Base-by-base conservation (phyloP, 2,888 invertebrate species). In the Melinaea marsaeus region DNA sequence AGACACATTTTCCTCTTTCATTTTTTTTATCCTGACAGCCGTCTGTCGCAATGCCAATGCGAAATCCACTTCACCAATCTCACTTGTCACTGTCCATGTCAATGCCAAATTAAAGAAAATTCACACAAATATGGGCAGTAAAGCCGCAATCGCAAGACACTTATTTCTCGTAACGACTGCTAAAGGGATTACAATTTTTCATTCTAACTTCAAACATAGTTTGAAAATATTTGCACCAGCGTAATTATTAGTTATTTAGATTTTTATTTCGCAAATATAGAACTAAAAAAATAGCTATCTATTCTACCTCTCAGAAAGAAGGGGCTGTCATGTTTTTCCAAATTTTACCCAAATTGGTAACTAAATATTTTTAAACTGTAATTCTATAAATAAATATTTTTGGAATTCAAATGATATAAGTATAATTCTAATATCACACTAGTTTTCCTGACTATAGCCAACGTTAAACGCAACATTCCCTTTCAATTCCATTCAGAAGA, bases 51-150 rank as follows among this genome's bases (percentile, higher is more conserved):
- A 76, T 75, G 83, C 84, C 83, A 80, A 78, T 76, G 78, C 78
- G 79, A 77, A 79, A 75, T 9, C 3, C 42, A 75, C 74, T 67
- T 65, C 71, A 69, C 74, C 78, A 71, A 73, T 74, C 78, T 77
- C 78, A 75, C 80, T 83, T 81, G 83, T 86, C 85, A 81, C 77
- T 77, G 78, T 79, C 77, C 72, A 70, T 77, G 69, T 69, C 72
- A 70, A 68, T 79, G 80, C 83, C 84, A 85, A 87, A 85, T 85
- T 84, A 85, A 83, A 82, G 76, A 71, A 79, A 81, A 81, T 68
- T 70, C 75, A 75, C 78, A 75, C 75, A 78, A 75, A 80, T 80
- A 80, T 80, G 83, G 80, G 77, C 74, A 70, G 78, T 77, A 77
- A 74, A 75, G 61, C 55, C 54, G 68, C 65, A 68, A 64, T 71